phyloP scores from a whole-genome alignment of 2,113 vertebrate genomes.

The Dipodomys ordii region DNA sequence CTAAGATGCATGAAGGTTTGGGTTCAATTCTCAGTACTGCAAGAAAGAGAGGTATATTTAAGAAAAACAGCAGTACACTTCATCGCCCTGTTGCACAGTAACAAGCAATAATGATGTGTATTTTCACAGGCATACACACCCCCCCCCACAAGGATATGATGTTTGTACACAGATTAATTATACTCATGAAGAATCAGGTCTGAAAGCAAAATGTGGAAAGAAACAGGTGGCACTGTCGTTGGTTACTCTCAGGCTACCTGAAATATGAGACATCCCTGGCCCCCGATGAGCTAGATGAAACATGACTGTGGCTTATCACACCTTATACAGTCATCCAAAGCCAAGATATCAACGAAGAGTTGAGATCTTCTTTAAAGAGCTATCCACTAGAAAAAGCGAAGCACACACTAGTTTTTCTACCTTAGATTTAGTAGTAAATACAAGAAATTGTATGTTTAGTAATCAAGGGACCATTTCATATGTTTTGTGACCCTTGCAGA shows the following conservation, averaged over 20 bases:
- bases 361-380: not conserved
- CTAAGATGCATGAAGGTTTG: too few relatives aligned
- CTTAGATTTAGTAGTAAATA: not conserved
- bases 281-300: not conserved
- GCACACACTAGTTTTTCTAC: not conserved
- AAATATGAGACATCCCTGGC: not conserved
- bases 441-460: not conserved
- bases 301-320: fast-evolving
- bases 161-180: too few relatives aligned
- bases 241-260: not conserved
- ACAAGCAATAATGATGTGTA: not conserved
- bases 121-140: too few relatives aligned
- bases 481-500: too few relatives aligned
- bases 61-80: not conserved
- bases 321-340: not conserved
- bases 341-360: not conserved
- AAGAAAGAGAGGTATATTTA: not conserved
- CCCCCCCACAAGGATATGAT: not conserved
- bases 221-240: not conserved
- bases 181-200: not conserved
- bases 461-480: not conserved
- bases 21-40: too few relatives aligned
- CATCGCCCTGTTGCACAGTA: too few relatives aligned
- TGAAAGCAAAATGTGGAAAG: too few relatives aligned
- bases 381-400: too few relatives aligned